A percentile compares a stretch with the other conserved stretches of the same genome.
Conservation (phyloP, 1,140 invertebrate species). For the Probaryconus sp. region DNA sequence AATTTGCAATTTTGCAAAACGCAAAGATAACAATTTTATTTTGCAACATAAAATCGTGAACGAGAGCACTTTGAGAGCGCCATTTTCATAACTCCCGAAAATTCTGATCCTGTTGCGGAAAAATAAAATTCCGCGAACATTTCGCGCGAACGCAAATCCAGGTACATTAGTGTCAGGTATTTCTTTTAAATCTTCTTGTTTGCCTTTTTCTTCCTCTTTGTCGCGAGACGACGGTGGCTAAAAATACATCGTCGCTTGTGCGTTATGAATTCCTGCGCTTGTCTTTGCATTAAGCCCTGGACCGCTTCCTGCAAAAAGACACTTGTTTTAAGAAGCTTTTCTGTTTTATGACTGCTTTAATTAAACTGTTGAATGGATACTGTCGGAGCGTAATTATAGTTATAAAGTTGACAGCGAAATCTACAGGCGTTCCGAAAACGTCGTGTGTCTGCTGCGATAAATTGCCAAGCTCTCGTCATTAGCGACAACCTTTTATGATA, state of each 20-base stretch:
- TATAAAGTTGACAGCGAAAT: conserved; percentile 51
- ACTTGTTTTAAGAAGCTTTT: conserved; percentile 41
- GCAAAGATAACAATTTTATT: no score
- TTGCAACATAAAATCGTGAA: no score
- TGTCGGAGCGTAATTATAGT: conserved; percentile 45
- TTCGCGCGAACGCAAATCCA: not conserved
- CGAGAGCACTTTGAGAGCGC: no score
- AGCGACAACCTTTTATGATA: no score
- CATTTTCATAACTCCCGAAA: no score
- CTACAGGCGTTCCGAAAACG: conserved; percentile 13
- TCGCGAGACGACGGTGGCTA: conserved; percentile 12
- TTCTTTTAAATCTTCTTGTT: conserved; percentile 2
- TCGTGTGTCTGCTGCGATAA: no score
- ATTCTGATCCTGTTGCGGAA: no score
- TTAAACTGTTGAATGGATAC: conserved; percentile 57
- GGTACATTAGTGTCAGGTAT: not conserved
- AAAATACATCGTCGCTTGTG: conserved; percentile 13
- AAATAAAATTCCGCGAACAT: not conserved
- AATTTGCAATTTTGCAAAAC: no score
- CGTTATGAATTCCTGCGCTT: conserved; percentile 34
- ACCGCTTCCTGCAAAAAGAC: conserved; percentile 32
- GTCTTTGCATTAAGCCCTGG: conserved; percentile 36
- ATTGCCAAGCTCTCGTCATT: no score
- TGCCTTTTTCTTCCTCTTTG: not conserved
- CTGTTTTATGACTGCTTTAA: conserved; percentile 53